These are phyloP conservation scores for Semotilus atromaculatus DNA, from an alignment of 2,797 vertebrate genomes.

Conservation along the genomic window DNA sequence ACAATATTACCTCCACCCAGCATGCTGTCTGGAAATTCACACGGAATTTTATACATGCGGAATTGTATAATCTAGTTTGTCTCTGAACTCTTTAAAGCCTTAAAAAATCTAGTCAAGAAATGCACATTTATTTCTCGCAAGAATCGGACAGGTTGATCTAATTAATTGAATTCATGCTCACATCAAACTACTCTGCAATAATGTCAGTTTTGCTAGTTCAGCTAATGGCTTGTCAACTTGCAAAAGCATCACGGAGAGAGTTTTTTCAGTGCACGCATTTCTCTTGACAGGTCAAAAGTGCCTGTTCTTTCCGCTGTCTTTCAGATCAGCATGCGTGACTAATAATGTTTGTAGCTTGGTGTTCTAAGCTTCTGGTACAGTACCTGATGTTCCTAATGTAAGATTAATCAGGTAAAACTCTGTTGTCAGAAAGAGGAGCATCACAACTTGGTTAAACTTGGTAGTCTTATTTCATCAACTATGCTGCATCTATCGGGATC, in stretches of 20 bases:
- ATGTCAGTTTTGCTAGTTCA: slow-evolving; percentile 1
- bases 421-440: slow-evolving; percentile 23
- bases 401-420: slow-evolving; percentile 45
- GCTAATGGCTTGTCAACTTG: not conserved
- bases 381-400: slow-evolving; percentile 36
- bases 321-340: slow-evolving; percentile 50
- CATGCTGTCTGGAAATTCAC: slow-evolving; percentile 70
- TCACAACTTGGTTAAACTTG: slow-evolving; percentile 22
- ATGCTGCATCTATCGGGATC: too few species aligned
- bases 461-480: not conserved
- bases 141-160: not conserved
- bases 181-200: not conserved
- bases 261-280: not conserved
- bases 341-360: slow-evolving; percentile 50
- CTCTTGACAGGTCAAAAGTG: slow-evolving; percentile 24
- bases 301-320: slow-evolving; percentile 11
- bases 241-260: not conserved
- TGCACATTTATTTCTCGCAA: slow-evolving; percentile 60
- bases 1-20: slow-evolving; percentile 57
- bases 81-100: slow-evolving; percentile 52
- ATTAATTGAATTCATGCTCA: not conserved
- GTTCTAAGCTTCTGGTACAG: slow-evolving; percentile 24
- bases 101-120: slow-evolving; percentile 66
- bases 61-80: slow-evolving; percentile 86
- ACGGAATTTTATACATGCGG: slow-evolving; percentile 79